phyloP scores from a whole-genome alignment of 1,140 invertebrate genomes.

The Caenorhabditis remanei region DNA sequence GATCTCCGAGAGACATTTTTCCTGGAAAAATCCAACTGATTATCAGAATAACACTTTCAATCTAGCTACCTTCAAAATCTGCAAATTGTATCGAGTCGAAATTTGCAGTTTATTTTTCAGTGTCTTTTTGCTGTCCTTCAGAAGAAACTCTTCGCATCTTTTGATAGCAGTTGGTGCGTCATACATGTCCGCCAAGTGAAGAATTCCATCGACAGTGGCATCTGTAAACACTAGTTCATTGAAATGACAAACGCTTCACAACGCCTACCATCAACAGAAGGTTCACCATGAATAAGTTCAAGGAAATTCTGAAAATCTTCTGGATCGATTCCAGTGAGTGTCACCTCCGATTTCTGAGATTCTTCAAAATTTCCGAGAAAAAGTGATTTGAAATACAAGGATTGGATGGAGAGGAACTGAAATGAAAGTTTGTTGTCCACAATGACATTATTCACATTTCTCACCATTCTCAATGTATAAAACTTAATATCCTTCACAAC shows the following conservation, averaged over 20 bases:
- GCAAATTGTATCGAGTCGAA: neutral
- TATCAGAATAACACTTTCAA: neutral
- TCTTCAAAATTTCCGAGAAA: neutral
- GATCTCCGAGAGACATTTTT: neutral
- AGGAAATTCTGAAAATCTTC: neutral
- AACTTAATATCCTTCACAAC: neutral
- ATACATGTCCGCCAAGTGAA: neutral
- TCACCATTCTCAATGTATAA: neutral
- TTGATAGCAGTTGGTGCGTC: neutral
- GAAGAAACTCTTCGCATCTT: slow-evolving; percentile 3
- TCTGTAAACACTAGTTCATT: neutral
- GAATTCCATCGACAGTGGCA: neutral
- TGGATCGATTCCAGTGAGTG: neutral
- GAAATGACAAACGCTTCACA: no score
- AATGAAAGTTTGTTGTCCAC: neutral
- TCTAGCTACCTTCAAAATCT: neutral
- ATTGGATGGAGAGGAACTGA: neutral
- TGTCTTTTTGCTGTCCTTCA: neutral
- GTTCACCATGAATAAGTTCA: neutral
- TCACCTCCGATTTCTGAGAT: neutral
- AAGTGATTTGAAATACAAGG: neutral
- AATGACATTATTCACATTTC: neutral
- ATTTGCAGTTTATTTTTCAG: neutral
- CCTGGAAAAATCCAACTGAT: neutral
- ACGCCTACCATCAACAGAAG: neutral